Percentiles rank a stretch among this genome's conserved stretches.
Conservation (phyloP, 2,113 vertebrate species). For the Grammomys dolichurus region DNA sequence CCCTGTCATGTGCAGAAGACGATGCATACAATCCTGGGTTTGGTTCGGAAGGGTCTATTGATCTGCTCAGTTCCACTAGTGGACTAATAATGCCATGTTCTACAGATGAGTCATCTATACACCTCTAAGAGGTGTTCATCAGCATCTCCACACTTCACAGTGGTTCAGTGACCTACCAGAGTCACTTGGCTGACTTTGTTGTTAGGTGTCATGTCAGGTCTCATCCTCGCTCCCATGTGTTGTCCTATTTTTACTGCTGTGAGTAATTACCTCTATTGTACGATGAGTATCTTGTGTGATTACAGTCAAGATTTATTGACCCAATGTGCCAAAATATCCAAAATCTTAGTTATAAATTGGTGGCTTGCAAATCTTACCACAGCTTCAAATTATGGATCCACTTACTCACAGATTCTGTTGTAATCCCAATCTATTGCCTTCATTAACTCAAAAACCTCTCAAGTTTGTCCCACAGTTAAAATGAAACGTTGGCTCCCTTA, state of each 20-base stretch:
- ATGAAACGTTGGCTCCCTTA: background rate
- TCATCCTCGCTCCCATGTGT: background rate
- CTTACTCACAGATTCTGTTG: slow-evolving; percentile 36
- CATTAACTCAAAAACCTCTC: background rate
- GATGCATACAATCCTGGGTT: too few relatives aligned
- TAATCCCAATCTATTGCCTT: background rate
- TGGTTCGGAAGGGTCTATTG: background rate
- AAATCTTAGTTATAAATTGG: background rate
- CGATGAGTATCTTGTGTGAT: background rate
- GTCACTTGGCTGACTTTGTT: background rate
- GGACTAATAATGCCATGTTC: background rate
- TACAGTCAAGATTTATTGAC: background rate
- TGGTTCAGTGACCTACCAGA: background rate
- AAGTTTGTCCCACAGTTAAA: background rate
- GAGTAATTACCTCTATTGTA: background rate
- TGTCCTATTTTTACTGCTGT: background rate
- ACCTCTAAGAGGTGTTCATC: background rate
- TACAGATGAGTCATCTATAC: background rate
- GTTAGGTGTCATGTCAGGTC: background rate
- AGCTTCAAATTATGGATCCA: background rate
- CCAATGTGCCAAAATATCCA: background rate
- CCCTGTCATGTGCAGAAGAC: background rate
- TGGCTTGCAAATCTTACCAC: background rate
- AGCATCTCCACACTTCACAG: background rate
- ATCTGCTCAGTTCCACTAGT: background rate